Evolutionary conservation across 2,113 vertebrate species (phyloP), one percentile per base, ranked within the genome.

Genomic region (Notarius quadriscutis): DNA sequence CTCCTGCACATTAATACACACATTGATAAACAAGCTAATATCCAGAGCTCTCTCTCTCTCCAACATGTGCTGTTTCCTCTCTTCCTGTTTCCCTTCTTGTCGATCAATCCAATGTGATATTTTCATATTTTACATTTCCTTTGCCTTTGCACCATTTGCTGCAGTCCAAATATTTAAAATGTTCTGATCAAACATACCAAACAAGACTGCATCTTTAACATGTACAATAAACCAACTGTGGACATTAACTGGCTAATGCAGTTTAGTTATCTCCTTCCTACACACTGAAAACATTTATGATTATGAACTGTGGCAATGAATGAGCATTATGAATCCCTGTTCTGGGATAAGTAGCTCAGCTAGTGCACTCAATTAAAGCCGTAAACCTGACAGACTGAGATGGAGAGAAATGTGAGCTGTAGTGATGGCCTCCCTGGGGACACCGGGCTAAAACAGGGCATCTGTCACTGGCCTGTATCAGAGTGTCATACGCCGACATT

Each of bases 1-100:
- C 86, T 90, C 85, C 67, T 12, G 80, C 87, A 89, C 86, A 92
- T 91, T 91, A 87, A 87, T 91, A 88, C 84, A 85, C 78, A 91
- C 71, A 81, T 87, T 88, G 91, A 83, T 86, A 91, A 88, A 89
- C 83, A 87, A 27, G 7, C 91, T 89, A 89, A 91, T 90, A 85
- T 88, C 74, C 77, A 71, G 69, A 84, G 84, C 65, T 8, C 22
- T 20, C 41, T 41, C 62, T 83, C 84, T 84, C 69, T 77, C 77
- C 1, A 7, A 51, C 63, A 55, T 87, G 57, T 51, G 83, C 65
- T 71, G 5, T 74, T 75, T 50, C 50, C 30, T 17, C n/a, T 20
- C 0, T 63, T 22, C 12, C 58, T 12, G n/a, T 27, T 62, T 5
- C 3, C 2, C 1, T 30, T 34, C n/a, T 17, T 58, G 30, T 60